Percentiles rank a stretch among this genome's conserved stretches.
These are phyloP conservation scores for Pluvianellus socialis DNA, from an alignment of 2,113 vertebrate species.

Conservation along the genomic window DNA sequence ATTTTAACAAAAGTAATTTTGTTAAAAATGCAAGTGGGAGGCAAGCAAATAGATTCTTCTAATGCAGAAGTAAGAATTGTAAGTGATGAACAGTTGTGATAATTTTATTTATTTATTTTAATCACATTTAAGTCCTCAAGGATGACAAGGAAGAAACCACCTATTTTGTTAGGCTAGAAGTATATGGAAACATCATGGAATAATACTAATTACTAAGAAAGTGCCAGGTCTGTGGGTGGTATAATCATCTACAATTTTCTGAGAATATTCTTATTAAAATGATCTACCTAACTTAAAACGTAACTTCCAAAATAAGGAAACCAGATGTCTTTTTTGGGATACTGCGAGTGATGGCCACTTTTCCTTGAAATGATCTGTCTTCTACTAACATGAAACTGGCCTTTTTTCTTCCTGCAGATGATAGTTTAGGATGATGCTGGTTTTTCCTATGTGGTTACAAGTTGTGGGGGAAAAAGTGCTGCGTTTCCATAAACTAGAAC, in stretches of 20 bases:
- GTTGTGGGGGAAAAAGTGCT: not conserved
- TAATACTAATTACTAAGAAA: constrained; percentile 14
- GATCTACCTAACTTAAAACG: constrained; percentile 13
- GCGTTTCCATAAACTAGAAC: constrained; percentile 11
- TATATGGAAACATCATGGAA: not conserved
- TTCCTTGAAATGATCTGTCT: not conserved
- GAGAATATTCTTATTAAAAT: constrained; percentile 28
- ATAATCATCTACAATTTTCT: constrained; percentile 61
- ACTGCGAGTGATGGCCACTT: not conserved
- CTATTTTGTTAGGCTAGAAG: not conserved
- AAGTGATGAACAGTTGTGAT: not conserved
- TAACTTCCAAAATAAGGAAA: constrained; percentile 43
- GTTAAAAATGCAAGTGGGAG: not conserved
- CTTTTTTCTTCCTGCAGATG: not conserved
- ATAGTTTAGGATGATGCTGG: not conserved
- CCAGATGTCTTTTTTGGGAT: not conserved
- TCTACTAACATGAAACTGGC: not conserved
- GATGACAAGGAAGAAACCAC: not conserved
- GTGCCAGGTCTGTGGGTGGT: not conserved
- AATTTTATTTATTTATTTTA: not conserved
- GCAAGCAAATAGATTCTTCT: not conserved
- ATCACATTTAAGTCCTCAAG: not conserved
- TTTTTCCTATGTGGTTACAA: not conserved
- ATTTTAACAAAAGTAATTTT: not conserved
- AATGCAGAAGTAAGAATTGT: not conserved